Conservation (phyloP, 2,797 vertebrate genomes). For the Amblyraja radiata region DNA sequence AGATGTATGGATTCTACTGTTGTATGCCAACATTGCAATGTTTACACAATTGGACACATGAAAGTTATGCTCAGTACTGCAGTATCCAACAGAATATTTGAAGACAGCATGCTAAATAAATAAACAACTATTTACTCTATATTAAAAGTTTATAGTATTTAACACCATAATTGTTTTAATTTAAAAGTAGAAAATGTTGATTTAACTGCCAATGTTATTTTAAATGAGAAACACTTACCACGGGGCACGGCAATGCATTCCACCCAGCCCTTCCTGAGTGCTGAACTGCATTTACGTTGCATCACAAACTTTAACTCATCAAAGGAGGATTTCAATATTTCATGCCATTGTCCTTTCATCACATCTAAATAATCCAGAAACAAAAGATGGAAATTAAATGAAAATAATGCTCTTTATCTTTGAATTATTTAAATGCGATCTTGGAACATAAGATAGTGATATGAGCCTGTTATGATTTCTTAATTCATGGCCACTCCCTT, state of each 20-base stretch:
- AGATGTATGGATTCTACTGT: neutral
- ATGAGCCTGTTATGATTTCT: too few relatives aligned
- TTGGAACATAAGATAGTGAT: neutral
- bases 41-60: neutral
- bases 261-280: too few relatives aligned
- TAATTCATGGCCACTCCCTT: neutral
- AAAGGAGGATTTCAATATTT: neutral
- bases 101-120: too few relatives aligned
- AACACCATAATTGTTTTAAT: neutral
- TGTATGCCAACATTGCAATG: neutral
- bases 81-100: neutral
- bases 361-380: neutral
- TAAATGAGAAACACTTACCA: neutral
- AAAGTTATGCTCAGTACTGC: neutral
- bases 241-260: too few relatives aligned
- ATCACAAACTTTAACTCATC: neutral
- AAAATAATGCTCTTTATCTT: conserved; percentile 1
- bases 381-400: neutral
- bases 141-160: neutral
- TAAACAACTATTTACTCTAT: too few relatives aligned
- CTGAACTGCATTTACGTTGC: too few relatives aligned
- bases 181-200: neutral
- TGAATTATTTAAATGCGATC: neutral
- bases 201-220: neutral
- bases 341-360: neutral